Base-by-base conservation (phyloP, 2,888 invertebrate genomes). In the Aporophyla nigra region DNA sequence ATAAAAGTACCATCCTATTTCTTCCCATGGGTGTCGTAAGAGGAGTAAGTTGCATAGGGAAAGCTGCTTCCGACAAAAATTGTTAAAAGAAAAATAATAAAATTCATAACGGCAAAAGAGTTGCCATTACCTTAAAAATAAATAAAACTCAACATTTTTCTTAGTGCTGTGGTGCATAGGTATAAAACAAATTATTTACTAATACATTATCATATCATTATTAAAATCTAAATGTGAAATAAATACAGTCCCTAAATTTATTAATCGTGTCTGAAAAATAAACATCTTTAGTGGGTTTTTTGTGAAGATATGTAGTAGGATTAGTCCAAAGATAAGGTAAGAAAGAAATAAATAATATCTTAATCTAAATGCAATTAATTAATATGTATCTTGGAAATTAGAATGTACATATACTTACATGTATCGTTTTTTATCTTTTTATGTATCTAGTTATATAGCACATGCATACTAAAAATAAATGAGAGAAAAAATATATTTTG, bases 191-290 rank as follows among this genome's bases (percentile, higher is more conserved):
- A 51, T 5, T 16, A 5, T 51, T 33, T 33, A 33, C 33, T 46
- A 46, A 12, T 46, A 46, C 43, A 46, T 46, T 46, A 46, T 46
- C 43, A 46, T 46, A 40, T 71, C 24, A 49, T 40, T 65, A 19
- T 9, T 51, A 5, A 21, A 51, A 53, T 49, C 33, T 19, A 14
- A 51, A 71, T 71, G 9, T 24, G 9, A 33, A 19, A 19, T n/a
- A 33, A 14, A 19, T 19, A 3, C n/a, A 27, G 16, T 12, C 12
- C 21, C 10, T 7, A 19, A n/a, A 19, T 70, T 49, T 65, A 24
- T 49, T 19, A 76, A 51, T 58, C 19, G 10, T 19, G 49, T 65
- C 46, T 51, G 24, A 14, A 46, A 74, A 65, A n/a, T n/a, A n/a
- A 27, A 10, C 19, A 19, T 43, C 6, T 40, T 40, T 12, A 43